Evolutionary conservation across 2,113 vertebrate genomes (phyloP).

Genomic region (Eretmodus cyanostictus): DNA sequence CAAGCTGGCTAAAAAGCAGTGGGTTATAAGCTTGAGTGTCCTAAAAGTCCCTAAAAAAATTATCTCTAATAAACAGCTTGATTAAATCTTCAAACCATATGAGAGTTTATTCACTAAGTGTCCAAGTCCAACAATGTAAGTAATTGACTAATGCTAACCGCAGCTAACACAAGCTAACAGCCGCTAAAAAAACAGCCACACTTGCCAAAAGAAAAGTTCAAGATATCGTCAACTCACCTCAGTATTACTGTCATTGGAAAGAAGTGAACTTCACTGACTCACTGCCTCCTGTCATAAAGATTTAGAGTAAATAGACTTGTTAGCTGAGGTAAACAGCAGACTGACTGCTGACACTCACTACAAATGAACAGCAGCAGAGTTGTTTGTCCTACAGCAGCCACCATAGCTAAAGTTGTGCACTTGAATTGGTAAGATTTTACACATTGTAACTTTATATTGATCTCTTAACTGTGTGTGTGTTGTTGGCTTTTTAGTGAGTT

Average conservation of each 20-base stretch:
- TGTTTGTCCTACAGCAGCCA: not conserved
- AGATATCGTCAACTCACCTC: not conserved
- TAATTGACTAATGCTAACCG: not conserved
- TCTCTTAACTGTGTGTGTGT: not conserved
- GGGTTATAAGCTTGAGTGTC: not conserved
- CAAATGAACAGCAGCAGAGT: not conserved
- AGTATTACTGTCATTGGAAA: not conserved
- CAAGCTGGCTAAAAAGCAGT: not conserved
- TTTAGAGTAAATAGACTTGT: not conserved
- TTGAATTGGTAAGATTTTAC: not conserved
- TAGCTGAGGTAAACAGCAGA: not conserved
- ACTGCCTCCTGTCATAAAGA: not conserved
- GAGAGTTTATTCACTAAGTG: not conserved
- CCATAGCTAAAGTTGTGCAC: not conserved
- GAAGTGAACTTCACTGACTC: not conserved
- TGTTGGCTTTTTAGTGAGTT: not conserved
- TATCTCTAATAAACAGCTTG: not conserved
- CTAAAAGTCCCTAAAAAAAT: rapidly evolving
- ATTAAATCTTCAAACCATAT: not conserved
- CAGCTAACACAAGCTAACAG: not conserved
- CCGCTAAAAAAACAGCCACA: not conserved
- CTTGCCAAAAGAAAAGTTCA: not conserved
- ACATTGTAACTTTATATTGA: not conserved
- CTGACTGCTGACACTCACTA: not conserved
- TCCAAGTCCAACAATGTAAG: not conserved